Evolutionary conservation across 1,140 invertebrate genomes (phyloP).

Genomic region (Pygmarrhopalites habei): DNA sequence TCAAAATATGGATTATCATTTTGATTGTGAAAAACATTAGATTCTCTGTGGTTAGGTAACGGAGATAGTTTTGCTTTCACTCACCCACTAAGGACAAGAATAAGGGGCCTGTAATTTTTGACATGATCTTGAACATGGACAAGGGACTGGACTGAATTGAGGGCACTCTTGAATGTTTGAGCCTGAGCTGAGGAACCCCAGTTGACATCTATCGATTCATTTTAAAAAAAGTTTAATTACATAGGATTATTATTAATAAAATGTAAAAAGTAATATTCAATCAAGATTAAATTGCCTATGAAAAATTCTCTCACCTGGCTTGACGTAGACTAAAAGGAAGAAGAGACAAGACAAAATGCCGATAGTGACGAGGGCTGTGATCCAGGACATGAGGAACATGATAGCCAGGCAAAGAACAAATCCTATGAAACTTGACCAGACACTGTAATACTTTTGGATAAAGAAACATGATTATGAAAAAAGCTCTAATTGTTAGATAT

Average conservation of each 20-base stretch:
- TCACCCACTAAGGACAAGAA: slow-evolving; percentile 54
- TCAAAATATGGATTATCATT: too few relatives aligned
- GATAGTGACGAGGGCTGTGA: slow-evolving; percentile 60
- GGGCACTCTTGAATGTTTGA: slow-evolving; percentile 53
- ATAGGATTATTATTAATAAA: not conserved
- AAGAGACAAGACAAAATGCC: slow-evolving; percentile 49
- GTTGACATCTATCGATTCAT: slow-evolving; percentile 51
- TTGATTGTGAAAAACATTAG: too few relatives aligned
- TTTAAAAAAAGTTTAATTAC: too few relatives aligned
- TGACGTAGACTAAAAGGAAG: slow-evolving; percentile 47
- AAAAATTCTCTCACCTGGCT: slow-evolving; percentile 29
- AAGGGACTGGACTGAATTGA: slow-evolving; percentile 50
- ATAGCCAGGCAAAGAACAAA: slow-evolving; percentile 58
- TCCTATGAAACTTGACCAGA: slow-evolving; percentile 50
- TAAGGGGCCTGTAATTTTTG: slow-evolving; percentile 56
- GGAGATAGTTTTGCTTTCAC: too few relatives aligned
- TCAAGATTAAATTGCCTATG: not conserved
- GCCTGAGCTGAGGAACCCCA: slow-evolving; percentile 58
- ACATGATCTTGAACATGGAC: slow-evolving; percentile 53
- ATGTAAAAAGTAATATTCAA: not conserved
- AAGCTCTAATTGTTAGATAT: not conserved
- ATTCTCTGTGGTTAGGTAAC: too few relatives aligned
- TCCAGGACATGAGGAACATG: slow-evolving; percentile 82
- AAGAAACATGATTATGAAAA: not conserved
- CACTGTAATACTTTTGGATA: slow-evolving; percentile 49